These are phyloP conservation scores for Holacanthus passer DNA, from an alignment of 2,113 vertebrate species.

Conservation along the genomic window DNA sequence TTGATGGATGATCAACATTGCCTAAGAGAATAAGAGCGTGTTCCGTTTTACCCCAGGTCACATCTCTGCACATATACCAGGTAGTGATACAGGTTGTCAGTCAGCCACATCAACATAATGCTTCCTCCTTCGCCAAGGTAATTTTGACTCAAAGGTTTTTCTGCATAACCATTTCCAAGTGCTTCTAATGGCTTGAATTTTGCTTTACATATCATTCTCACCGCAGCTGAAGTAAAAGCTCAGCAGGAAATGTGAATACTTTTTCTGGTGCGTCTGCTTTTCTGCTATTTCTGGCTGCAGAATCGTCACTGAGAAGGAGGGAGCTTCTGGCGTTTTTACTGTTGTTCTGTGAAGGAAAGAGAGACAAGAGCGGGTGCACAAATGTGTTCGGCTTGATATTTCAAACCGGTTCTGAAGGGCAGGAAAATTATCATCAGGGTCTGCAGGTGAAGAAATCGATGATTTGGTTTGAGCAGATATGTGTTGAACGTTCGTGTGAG, in stretches of 20 bases:
- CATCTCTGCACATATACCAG: not conserved
- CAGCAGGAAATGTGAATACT: not conserved
- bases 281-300: not conserved
- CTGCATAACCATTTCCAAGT: not conserved
- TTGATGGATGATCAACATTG: conserved; percentile 37
- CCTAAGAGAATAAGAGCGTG: conserved; percentile 9
- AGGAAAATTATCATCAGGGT: conserved; percentile 13
- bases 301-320: not conserved
- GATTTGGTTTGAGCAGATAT: no score
- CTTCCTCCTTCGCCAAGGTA: not conserved
- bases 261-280: not conserved
- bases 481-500: no score
- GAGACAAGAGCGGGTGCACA: not conserved
- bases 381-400: conserved; percentile 13
- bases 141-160: conserved; percentile 4
- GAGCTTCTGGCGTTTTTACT: not conserved
- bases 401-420: conserved; percentile 27
- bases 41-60: conserved; percentile 8
- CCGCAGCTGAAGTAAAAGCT: not conserved
- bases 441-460: conserved; percentile 3
- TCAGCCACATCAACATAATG: not conserved
- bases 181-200: not conserved
- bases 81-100: not conserved
- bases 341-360: not conserved
- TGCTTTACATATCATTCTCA: not conserved